Evolutionary conservation across 1,140 invertebrate genomes (phyloP), one percentile per base, ranked within the genome.

Genomic region (Drosophila punjabiensis): DNA sequence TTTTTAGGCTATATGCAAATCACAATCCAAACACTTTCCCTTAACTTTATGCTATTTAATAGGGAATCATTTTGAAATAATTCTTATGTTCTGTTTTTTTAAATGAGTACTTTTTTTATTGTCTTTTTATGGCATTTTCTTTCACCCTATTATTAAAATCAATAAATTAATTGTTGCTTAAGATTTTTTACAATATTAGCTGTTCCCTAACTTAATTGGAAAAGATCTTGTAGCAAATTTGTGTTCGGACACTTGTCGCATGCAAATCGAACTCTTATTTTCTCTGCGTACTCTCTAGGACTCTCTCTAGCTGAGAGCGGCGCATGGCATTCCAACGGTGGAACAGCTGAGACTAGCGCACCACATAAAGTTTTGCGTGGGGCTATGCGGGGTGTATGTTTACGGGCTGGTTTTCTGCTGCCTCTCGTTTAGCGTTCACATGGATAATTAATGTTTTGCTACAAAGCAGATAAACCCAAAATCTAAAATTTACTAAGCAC

Each of bases 221-320:
- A 24, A 0, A 30, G 20, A 33, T 16, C 11, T 7, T 9, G 41
- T 58, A 13, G 18, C 33, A 37, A 37, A 35, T 64, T 65, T 30
- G 37, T 35, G 24, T 53, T 74, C 55, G 24, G 81, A 79, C 85
- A 89, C 85, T 89, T 89, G 85, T 89, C 85, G 85, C 85, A 82
- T 89, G 85, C 85, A 85, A 64, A 67, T 48, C 11, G 28, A 58
- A 60, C 32, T 60, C 39, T 39, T 48, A 37, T 37, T 18, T 48
- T 30, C 30, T 10, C 8, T 28, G 20, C 8, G 35, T 18, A 30
- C 53, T 71, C 70, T 52, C 35, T 24, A 24, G 33, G 20, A 20
- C 18, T 56, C 33, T 55, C 53, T 37, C 53, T 37, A 20, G 18
- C 10, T 32, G 61, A 64, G 61, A 55, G 67, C 45, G 63, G 35